Conservation (phyloP, 92 coral and sea anemone genomes). For the Zoanthus solanderi region DNA sequence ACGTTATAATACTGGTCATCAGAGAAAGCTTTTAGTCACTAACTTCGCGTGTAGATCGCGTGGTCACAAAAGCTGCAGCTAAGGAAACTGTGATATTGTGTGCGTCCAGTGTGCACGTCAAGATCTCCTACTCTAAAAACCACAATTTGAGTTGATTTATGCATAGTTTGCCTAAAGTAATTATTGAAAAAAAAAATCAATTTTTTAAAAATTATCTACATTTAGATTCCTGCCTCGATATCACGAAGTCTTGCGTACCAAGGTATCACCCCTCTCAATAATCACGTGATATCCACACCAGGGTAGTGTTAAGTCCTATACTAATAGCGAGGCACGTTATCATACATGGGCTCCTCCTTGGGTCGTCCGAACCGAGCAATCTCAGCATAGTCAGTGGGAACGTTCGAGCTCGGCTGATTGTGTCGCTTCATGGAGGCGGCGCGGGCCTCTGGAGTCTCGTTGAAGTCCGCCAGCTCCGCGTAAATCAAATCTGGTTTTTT, state of each 20-base stretch:
- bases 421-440: slow-evolving; percentile 29
- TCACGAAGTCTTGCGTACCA: background rate
- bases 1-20: no score
- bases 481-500: slow-evolving; percentile 32
- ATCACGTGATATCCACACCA: slow-evolving; percentile 1
- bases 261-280: slow-evolving; percentile 1
- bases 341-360: slow-evolving; percentile 18
- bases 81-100: no score
- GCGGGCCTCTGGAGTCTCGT: background rate
- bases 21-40: no score
- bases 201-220: background rate
- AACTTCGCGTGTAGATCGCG: no score
- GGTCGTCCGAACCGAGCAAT: slow-evolving; percentile 24
- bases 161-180: no score
- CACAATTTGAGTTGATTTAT: no score
- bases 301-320: background rate
- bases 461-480: slow-evolving; percentile 24
- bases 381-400: slow-evolving; percentile 34
- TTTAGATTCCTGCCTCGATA: background rate
- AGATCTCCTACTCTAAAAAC: no score
- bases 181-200: background rate
- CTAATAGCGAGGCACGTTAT: slow-evolving; percentile 38
- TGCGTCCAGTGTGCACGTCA: no score
- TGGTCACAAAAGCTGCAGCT: no score
- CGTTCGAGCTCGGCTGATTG: background rate